A percentile compares a stretch with the other conserved stretches of the same genome.
phyloP scores from a whole-genome alignment of 1,140 invertebrate species.

The Euglossa dilemma region DNA sequence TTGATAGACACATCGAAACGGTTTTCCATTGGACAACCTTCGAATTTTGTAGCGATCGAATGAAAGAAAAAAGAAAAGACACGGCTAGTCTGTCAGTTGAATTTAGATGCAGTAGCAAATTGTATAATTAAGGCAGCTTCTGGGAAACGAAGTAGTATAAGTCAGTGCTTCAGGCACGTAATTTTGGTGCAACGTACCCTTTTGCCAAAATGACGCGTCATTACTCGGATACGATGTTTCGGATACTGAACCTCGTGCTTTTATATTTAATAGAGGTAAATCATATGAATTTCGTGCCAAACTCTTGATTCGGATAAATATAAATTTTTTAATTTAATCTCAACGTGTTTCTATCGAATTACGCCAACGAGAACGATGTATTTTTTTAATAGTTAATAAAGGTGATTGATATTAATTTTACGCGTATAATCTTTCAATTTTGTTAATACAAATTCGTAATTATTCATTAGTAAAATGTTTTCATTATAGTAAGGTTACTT shows the following conservation, averaged over 20 bases:
- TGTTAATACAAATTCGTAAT: too few relatives aligned
- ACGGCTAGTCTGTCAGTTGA: neutral
- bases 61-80: neutral
- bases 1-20: constrained; percentile 52
- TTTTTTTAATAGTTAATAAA: neutral
- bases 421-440: too few relatives aligned
- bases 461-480: too few relatives aligned
- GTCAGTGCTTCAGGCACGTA: neutral
- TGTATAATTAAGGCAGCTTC: neutral
- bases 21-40: constrained; percentile 39
- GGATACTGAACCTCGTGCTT: neutral
- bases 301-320: too few relatives aligned
- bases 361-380: neutral
- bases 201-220: neutral
- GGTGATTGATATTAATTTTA: too few relatives aligned
- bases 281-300: too few relatives aligned
- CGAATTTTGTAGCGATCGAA: neutral
- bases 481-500: too few relatives aligned
- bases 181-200: neutral
- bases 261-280: too few relatives aligned
- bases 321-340: too few relatives aligned
- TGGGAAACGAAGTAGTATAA: neutral
- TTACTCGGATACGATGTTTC: neutral
- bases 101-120: neutral
- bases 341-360: too few relatives aligned